Percentiles rank a stretch among this genome's conserved stretches.
phyloP scores from a whole-genome alignment of 2,888 invertebrate species.

The Pycnomerus fuliginosus region DNA sequence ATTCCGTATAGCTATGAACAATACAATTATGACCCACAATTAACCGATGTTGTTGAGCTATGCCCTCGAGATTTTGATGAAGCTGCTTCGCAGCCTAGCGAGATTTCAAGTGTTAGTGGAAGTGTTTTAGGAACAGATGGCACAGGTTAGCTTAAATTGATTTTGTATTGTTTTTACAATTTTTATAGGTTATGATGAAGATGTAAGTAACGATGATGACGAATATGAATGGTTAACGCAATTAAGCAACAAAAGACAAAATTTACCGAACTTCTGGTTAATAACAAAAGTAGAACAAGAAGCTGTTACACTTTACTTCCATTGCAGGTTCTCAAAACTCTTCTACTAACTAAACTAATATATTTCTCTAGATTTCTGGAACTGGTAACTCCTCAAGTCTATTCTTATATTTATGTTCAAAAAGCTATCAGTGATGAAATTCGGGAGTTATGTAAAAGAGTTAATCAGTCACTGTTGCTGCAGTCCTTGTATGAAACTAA shows the following conservation, averaged over 20 bases:
- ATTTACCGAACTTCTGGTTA: constrained; percentile 70
- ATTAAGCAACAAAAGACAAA: constrained; percentile 55
- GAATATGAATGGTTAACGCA: constrained; percentile 60
- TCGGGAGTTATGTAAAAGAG: constrained; percentile 61
- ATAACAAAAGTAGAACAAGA: constrained; percentile 62
- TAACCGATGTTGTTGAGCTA: neutral
- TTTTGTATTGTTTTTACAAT: neutral
- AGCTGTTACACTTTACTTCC: constrained; percentile 65
- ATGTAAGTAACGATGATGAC: constrained; percentile 62
- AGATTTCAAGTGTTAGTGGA: constrained; percentile 44
- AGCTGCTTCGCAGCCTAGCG: constrained; percentile 41
- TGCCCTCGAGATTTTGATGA: constrained; percentile 27
- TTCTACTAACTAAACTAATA: constrained; percentile 3
- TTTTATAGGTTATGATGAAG: constrained; percentile 60
- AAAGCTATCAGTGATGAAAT: constrained; percentile 58
- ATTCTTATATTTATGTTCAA: constrained; percentile 56
- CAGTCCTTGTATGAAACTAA: constrained; percentile 66
- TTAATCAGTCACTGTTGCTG: constrained; percentile 70
- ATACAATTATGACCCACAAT: neutral
- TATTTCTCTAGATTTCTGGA: constrained; percentile 55
- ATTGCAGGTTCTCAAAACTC: constrained; percentile 57
- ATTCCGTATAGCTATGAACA: too few relatives aligned
- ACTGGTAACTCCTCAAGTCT: constrained; percentile 56
- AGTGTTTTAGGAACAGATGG: constrained; percentile 45
- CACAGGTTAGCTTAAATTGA: constrained; percentile 31